Percentiles rank a stretch among this genome's conserved stretches.
Conservation (phyloP, 1,140 invertebrate genomes). For the Meloidogyne hapla region DNA sequence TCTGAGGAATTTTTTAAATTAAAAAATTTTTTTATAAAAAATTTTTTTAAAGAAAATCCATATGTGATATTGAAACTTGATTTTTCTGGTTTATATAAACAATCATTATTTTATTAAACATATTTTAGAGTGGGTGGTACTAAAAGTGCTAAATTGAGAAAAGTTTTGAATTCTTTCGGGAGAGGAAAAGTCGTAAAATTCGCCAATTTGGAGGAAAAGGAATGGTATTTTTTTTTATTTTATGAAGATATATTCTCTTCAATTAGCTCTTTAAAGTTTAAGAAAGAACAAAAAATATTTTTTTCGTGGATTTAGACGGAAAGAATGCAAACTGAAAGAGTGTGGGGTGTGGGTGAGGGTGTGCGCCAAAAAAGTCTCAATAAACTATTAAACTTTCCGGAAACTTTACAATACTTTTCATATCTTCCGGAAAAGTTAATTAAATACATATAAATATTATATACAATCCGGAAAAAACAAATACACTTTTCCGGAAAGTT, state of each 20-base stretch:
- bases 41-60: too few relatives aligned
- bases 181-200: background rate
- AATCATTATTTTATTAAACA: background rate
- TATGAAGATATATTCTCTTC: too few relatives aligned
- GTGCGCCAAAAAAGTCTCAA: background rate
- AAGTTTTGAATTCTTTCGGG: background rate
- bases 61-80: too few relatives aligned
- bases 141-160: background rate
- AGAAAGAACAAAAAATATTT: background rate
- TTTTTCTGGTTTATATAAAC: too few relatives aligned
- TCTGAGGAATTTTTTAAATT: background rate
- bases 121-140: background rate
- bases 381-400: too few relatives aligned
- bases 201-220: background rate
- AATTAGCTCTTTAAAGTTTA: background rate
- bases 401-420: too few relatives aligned
- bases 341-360: background rate
- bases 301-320: background rate
- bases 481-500: too few relatives aligned
- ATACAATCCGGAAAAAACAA: too few relatives aligned
- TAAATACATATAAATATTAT: too few relatives aligned
- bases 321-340: background rate
- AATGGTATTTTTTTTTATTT: background rate
- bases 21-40: too few relatives aligned
- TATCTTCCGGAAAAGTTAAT: too few relatives aligned